These are phyloP conservation scores for Drosophila diplacantha DNA, from an alignment of 2,888 invertebrate genomes.

Conservation along the genomic window DNA sequence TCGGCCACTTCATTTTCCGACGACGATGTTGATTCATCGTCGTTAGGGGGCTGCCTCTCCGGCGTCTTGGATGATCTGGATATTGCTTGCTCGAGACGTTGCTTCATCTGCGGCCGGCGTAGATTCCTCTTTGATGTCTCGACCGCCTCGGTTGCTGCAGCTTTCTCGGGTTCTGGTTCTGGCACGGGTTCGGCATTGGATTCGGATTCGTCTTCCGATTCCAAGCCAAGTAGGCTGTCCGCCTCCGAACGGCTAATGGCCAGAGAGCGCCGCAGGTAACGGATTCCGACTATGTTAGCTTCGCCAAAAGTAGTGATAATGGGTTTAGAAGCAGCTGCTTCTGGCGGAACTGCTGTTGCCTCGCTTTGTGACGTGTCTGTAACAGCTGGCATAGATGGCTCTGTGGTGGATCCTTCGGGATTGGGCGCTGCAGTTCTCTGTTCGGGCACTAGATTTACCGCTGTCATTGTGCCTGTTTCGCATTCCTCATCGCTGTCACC, in stretches of 20 bases:
- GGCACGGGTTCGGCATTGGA: neutral
- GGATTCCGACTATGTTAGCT: constrained; percentile 53
- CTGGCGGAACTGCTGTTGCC: neutral
- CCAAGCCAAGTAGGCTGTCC: constrained; percentile 46
- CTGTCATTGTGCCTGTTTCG: constrained; percentile 34
- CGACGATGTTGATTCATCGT: neutral
- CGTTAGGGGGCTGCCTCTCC: constrained; percentile 17
- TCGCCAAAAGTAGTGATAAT: constrained; percentile 53
- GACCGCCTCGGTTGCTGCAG: constrained; percentile 11
- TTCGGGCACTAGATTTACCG: constrained; percentile 22
- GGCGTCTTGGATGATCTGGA: constrained; percentile 41
- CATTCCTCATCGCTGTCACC: constrained; percentile 60
- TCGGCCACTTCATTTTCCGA: neutral
- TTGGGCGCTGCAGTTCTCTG: neutral
- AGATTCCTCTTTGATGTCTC: constrained; percentile 39
- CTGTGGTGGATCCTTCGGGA: constrained; percentile 1
- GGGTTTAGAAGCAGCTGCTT: constrained; percentile 22
- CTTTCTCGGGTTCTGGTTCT: neutral
- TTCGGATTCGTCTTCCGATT: neutral
- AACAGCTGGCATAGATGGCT: neutral
- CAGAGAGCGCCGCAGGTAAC: constrained; percentile 53
- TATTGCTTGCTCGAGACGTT: constrained; percentile 33
- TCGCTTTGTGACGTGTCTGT: neutral
- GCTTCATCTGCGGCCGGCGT: constrained; percentile 31
- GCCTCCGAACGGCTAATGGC: constrained; percentile 63